A percentile compares a stretch with the other conserved stretches of the same genome.
phyloP scores from a whole-genome alignment of 1,140 invertebrate species.

The Nymphalis io region DNA sequence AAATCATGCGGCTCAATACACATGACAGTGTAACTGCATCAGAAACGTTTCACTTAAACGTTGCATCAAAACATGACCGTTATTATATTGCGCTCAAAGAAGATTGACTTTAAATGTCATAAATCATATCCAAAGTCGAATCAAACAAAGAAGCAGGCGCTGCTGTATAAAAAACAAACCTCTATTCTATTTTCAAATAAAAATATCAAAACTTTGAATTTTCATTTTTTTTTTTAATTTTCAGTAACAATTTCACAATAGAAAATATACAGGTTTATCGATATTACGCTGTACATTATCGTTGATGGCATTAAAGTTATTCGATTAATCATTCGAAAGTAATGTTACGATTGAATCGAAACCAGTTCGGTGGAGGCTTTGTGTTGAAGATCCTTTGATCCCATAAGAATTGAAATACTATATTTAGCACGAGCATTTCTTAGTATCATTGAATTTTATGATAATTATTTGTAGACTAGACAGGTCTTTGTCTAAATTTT shows the following conservation, averaged over 20 bases:
- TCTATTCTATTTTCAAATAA: too few species aligned
- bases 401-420: slow-evolving; percentile 9
- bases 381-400: slow-evolving; percentile 28
- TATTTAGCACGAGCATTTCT: slow-evolving; percentile 11
- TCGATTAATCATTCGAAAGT: slow-evolving; percentile 35
- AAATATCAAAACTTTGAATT: too few species aligned
- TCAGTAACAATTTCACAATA: not conserved
- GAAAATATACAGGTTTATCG: not conserved
- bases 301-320: slow-evolving; percentile 20
- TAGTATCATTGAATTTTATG: slow-evolving; percentile 4
- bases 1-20: too few species aligned
- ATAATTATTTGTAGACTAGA: not conserved
- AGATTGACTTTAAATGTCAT: too few species aligned
- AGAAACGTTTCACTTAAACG: too few species aligned
- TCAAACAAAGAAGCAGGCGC: too few species aligned
- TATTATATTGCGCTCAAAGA: too few species aligned
- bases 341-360: slow-evolving; percentile 27
- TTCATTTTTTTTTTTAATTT: not conserved
- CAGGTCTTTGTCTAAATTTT: too few species aligned
- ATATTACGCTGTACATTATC: not conserved
- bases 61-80: too few species aligned
- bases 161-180: too few species aligned
- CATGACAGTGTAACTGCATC: too few species aligned
- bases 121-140: too few species aligned
- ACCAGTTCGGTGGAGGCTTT: slow-evolving; percentile 30